Percentiles rank a stretch among this genome's conserved stretches.
phyloP scores from a whole-genome alignment of 2,888 invertebrate genomes.

The Heliconius charithonia region DNA sequence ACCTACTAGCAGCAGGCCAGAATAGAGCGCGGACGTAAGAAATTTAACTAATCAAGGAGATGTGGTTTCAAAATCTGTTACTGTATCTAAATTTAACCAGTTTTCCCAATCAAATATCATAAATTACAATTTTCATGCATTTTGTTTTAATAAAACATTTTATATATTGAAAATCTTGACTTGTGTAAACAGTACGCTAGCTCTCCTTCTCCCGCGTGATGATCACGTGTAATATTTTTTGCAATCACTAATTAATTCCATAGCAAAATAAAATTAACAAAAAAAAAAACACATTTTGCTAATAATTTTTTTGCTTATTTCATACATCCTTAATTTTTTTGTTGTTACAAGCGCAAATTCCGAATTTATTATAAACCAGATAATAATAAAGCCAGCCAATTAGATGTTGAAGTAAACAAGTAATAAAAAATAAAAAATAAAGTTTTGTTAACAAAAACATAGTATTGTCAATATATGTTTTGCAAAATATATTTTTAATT shows the following conservation, averaged over 20 bases:
- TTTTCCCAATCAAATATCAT: too few relatives aligned
- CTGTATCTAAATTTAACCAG: too few relatives aligned
- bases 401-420: background rate
- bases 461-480: background rate
- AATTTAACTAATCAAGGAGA: too few relatives aligned
- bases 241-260: background rate
- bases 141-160: too few relatives aligned
- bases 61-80: too few relatives aligned
- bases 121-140: too few relatives aligned
- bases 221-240: slow-evolving; percentile 5
- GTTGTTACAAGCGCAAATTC: background rate
- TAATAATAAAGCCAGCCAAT: background rate
- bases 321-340: background rate
- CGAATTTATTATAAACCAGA: background rate
- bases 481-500: background rate
- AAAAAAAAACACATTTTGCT: background rate
- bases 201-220: background rate
- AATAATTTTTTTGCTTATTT: background rate
- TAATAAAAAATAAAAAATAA: background rate
- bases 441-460: background rate
- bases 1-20: background rate
- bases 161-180: too few relatives aligned
- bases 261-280: background rate
- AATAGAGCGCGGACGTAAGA: too few relatives aligned
- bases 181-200: background rate